Percentiles rank a stretch among this genome's conserved stretches.
phyloP scores from a whole-genome alignment of 2,888 invertebrate species.

The Drosophila niveifrons region DNA sequence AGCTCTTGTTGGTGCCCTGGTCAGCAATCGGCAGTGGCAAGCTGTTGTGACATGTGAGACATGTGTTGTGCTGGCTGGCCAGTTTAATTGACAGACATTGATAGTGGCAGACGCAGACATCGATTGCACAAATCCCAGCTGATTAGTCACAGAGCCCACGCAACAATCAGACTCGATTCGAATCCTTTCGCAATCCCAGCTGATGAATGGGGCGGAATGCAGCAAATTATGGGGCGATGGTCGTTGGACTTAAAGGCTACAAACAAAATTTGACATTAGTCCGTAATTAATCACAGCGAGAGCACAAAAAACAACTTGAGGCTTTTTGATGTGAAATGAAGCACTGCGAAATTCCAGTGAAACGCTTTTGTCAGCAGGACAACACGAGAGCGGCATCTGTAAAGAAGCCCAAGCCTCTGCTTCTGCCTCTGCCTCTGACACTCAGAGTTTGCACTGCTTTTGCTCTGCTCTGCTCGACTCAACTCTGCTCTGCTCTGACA shows the following conservation, averaged over 20 bases:
- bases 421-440: background rate
- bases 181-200: conserved; percentile 25
- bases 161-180: conserved; percentile 12
- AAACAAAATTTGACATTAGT: conserved; percentile 59
- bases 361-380: conserved; percentile 69
- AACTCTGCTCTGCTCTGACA: background rate
- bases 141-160: conserved; percentile 47
- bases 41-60: conserved; percentile 61
- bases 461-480: background rate
- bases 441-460: background rate
- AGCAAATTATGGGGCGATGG: conserved; percentile 4
- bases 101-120: conserved; percentile 48
- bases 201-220: conserved; percentile 19
- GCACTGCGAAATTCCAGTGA: conserved; percentile 49
- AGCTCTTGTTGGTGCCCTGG: conserved; percentile 40
- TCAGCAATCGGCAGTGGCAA: conserved; percentile 16
- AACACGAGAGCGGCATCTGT: conserved; percentile 38
- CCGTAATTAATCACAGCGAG: conserved; percentile 66
- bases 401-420: conserved; percentile 17
- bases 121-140: conserved; percentile 27
- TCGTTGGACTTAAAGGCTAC: background rate
- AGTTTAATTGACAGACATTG: conserved; percentile 70
- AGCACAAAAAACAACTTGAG: conserved; percentile 16
- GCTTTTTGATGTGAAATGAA: conserved; percentile 41
- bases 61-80: conserved; percentile 34